phyloP scores from a whole-genome alignment of 2,888 invertebrate species.

The Stratiomys singularior region DNA sequence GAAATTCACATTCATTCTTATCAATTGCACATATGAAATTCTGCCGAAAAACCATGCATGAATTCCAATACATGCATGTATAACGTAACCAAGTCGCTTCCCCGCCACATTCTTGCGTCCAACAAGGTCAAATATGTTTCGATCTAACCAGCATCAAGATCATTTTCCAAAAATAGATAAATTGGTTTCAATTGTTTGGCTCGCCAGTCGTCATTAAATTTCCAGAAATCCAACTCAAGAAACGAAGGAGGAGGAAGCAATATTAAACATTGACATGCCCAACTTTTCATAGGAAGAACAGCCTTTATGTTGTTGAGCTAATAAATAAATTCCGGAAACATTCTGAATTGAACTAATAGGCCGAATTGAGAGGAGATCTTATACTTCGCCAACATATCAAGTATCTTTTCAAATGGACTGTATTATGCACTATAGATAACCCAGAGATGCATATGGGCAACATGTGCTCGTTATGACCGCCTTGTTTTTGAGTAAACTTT shows the following conservation, averaged over 20 bases:
- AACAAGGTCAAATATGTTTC: background rate
- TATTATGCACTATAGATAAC: no score
- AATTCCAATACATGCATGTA: no score
- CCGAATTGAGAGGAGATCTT: slow-evolving; percentile 1
- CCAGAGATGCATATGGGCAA: no score
- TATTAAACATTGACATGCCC: no score
- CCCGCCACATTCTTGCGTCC: background rate
- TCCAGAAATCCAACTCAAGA: background rate
- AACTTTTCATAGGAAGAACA: background rate
- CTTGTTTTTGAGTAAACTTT: no score
- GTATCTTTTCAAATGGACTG: background rate
- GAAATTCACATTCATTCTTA: no score
- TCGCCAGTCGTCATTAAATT: background rate
- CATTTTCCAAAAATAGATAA: background rate
- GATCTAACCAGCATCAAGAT: background rate
- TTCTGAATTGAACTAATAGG: slow-evolving; percentile 25
- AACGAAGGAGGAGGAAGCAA: background rate
- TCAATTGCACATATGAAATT: no score
- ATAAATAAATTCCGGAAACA: slow-evolving; percentile 28
- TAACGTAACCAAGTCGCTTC: no score
- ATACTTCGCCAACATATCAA: background rate
- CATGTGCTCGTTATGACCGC: no score
- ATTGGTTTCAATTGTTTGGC: background rate
- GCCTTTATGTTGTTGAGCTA: background rate
- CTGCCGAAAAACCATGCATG: no score